Conservation (phyloP, 2,113 vertebrate species). For the Pelvicachromis taeniatus region DNA sequence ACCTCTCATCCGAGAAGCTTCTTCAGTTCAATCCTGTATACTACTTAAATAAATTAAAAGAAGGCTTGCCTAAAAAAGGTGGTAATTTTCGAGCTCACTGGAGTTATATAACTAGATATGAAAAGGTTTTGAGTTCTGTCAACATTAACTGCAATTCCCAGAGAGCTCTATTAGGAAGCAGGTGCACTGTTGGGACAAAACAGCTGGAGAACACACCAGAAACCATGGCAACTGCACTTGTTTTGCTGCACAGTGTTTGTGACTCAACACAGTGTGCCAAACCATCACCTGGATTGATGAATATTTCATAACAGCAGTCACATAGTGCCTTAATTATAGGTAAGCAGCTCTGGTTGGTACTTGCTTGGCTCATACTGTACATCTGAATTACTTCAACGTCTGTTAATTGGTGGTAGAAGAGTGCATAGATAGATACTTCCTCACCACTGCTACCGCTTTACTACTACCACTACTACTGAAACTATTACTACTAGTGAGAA, state of each 20-base stretch:
- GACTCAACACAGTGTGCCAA: neutral
- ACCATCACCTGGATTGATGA: constrained; percentile 16
- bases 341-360: neutral
- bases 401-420: neutral
- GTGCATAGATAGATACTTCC: neutral
- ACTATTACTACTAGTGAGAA: neutral
- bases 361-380: neutral
- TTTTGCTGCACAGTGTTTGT: constrained; percentile 7
- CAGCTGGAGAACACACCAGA: constrained; percentile 15
- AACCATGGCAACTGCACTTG: constrained; percentile 33
- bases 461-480: neutral
- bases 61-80: neutral
- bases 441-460: neutral
- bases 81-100: neutral
- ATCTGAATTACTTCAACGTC: neutral
- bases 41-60: neutral
- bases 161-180: constrained; percentile 14
- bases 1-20: no score
- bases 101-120: neutral
- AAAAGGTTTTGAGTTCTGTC: neutral
- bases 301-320: constrained; percentile 33
- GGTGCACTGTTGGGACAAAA: neutral
- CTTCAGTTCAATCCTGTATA: neutral
- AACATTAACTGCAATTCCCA: neutral
- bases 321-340: neutral